phyloP scores from a whole-genome alignment of 2,113 vertebrate species.

The Pipra filicauda region DNA sequence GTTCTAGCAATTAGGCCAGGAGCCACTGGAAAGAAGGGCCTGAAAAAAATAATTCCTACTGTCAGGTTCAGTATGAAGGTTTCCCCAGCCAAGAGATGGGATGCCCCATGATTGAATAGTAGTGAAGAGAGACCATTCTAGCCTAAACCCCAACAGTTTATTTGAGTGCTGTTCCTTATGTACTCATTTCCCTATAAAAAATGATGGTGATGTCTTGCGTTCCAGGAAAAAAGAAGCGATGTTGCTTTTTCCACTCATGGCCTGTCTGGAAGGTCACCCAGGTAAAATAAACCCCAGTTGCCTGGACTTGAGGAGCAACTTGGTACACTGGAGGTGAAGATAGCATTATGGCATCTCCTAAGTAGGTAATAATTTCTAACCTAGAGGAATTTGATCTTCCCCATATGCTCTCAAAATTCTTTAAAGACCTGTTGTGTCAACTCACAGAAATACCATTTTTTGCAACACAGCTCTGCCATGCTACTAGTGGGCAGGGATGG shows the following conservation, averaged over 20 bases:
- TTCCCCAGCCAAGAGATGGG: background rate
- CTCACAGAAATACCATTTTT: background rate
- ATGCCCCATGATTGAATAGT: background rate
- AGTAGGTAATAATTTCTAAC: background rate
- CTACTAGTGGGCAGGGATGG: background rate
- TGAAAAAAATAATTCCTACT: background rate
- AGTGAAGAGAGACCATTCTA: background rate
- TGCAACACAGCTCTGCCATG: background rate
- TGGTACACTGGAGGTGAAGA: background rate
- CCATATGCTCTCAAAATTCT: background rate
- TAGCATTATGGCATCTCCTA: background rate
- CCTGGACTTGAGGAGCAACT: background rate
- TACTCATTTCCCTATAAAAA: background rate
- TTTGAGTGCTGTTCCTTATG: background rate
- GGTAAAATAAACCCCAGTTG: background rate
- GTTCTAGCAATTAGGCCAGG: background rate
- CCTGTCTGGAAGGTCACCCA: background rate
- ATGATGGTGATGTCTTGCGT: background rate
- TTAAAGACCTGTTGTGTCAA: background rate
- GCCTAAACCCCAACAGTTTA: background rate
- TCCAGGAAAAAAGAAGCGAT: background rate
- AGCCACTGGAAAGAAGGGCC: background rate
- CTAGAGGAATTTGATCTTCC: background rate
- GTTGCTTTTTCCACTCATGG: background rate
- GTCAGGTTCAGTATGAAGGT: fast-evolving